Evolutionary conservation across 2,113 vertebrate genomes (phyloP).

Genomic region (Nanger granti): DNA sequence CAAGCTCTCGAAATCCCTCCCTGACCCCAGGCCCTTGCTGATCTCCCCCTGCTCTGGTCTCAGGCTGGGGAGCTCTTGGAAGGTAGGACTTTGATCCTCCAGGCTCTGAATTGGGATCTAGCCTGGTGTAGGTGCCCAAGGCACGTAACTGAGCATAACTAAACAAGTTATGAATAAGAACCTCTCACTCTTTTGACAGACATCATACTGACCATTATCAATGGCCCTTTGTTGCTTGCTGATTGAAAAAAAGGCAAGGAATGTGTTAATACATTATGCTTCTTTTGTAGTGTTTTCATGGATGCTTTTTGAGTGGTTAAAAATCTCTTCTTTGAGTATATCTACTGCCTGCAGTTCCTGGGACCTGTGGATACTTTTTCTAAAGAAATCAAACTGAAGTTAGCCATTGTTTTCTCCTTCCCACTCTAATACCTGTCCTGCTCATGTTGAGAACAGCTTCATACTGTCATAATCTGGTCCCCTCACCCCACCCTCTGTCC

Average conservation of each 20-base stretch:
- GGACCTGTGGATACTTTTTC: neutral
- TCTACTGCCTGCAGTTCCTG: neutral
- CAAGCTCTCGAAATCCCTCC: too few relatives aligned
- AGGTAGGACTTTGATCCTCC: neutral
- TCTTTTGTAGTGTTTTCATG: neutral
- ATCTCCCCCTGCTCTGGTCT: too few relatives aligned
- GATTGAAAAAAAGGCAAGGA: neutral
- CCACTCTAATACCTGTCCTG: accelerated
- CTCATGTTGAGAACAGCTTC: neutral
- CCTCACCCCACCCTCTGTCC: accelerated
- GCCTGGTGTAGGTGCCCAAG: accelerated
- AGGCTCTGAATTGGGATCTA: neutral
- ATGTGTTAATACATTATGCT: neutral
- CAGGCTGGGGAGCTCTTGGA: too few relatives aligned
- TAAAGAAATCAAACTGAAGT: neutral
- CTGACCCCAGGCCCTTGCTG: too few relatives aligned
- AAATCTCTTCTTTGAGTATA: neutral
- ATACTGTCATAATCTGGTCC: neutral
- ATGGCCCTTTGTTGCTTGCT: neutral
- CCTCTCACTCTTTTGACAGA: too few relatives aligned
- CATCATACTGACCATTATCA: too few relatives aligned
- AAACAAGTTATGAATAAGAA: neutral
- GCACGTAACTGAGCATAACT: neutral
- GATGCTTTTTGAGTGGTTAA: neutral
- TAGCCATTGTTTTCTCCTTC: neutral